Base-by-base conservation (phyloP, 35 echinoderm and acorn worm genomes). In the Ptychodera flava region DNA sequence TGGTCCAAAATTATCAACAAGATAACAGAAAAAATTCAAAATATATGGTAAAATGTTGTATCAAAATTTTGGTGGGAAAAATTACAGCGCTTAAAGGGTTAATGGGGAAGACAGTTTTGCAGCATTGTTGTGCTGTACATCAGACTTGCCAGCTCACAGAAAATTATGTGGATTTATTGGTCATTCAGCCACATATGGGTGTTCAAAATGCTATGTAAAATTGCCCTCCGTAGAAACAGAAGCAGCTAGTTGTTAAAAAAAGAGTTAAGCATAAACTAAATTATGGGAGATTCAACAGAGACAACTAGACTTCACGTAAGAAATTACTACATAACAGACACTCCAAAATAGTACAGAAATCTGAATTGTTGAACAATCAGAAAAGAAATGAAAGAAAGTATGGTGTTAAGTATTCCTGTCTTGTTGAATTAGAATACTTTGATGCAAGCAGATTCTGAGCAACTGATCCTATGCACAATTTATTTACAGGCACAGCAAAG, bases 381-480 rank as follows among this genome's bases (percentile, higher is more conserved):
- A 12, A 64, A 64, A 64, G 45, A 6, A 64, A 64, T 64, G 45
- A 64, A 64, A 64, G 45, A 22, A 64, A 64, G 45, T 64, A 64
- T 64, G 45, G 45, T 12, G 45, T 12, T 6, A 64, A 64, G 22
- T 22, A 64, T 22, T 12, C 22, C 6, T 64, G 6, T 12, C 45
- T 64, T 64, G 6, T 64, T 6, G 45, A 64, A 64, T 64, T 64
- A 22, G 45, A 83, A 29, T 89, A 82, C 53, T 89, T 52, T 53
- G 79, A 81, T 82, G 33, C 78, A 16, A 37, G 81, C 0, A 16
- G 79, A 34, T 89, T 80, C 33, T 89, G 87, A 82, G 35, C 75
- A 31, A 89, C 75, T 82, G 87, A 89, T 31, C 87, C 79, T 0
- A 89, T 89, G 79, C 87, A 89, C 64, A 89, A 82, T 31, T 30